phyloP scores from a whole-genome alignment of 2,113 vertebrate genomes.

The Podarcis muralis region DNA sequence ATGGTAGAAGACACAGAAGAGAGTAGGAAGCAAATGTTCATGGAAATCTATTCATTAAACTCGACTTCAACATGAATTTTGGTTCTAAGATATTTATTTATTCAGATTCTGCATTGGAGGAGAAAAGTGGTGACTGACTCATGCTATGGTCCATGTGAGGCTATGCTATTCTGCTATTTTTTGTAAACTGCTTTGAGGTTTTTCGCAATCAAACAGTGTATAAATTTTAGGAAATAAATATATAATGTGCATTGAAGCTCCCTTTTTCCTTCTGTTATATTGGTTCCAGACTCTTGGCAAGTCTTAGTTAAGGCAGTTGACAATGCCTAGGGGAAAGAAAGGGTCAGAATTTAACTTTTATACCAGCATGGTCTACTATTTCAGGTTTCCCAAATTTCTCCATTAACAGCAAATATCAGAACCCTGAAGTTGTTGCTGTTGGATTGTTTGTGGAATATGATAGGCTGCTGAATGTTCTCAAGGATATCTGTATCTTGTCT shows the following conservation, averaged over 20 bases:
- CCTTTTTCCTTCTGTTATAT: neutral
- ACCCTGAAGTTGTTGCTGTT: neutral
- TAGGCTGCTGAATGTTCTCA: neutral
- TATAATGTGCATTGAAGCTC: neutral
- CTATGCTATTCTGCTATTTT: neutral
- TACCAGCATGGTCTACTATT: neutral
- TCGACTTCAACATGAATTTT: neutral
- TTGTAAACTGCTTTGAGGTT: too few species aligned
- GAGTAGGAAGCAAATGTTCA: neutral
- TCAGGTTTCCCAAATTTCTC: neutral
- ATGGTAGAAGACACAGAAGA: neutral
- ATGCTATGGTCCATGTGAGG: neutral
- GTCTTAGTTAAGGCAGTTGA: neutral
- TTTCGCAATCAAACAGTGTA: too few species aligned
- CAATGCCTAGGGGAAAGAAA: neutral
- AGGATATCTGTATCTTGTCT: neutral
- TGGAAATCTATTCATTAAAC: neutral
- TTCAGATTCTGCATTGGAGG: neutral
- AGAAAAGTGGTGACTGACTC: neutral
- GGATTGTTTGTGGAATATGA: neutral
- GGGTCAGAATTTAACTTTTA: neutral
- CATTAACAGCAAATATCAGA: neutral
- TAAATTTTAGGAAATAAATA: too few species aligned
- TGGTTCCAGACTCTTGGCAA: neutral
- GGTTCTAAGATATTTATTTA: neutral